These are phyloP conservation scores for Sphaeridia pumilis DNA, from an alignment of 2,888 invertebrate species.

Conservation along the genomic window DNA sequence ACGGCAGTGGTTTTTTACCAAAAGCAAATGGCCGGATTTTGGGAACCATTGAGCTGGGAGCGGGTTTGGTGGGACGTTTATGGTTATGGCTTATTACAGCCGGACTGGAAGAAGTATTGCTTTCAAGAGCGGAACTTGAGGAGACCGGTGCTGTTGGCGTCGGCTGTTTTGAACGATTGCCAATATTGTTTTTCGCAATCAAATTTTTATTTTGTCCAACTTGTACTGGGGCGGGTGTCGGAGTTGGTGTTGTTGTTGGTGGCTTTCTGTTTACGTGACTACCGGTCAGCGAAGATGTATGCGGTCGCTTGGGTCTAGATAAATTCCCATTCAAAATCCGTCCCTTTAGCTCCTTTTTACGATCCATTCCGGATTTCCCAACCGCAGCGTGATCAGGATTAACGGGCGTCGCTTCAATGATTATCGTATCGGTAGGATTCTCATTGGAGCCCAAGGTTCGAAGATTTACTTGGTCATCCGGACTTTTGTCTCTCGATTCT, in stretches of 20 bases:
- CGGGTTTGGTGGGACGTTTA: not conserved
- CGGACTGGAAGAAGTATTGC: not conserved
- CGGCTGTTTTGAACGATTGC: not conserved
- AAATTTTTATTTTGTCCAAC: not conserved
- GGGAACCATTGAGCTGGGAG: not conserved
- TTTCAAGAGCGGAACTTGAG: not conserved
- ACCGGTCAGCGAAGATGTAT: not conserved
- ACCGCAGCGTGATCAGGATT: not conserved
- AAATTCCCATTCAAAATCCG: not conserved
- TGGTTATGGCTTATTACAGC: not conserved
- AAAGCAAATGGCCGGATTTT: constrained; percentile 7
- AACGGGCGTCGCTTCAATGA: not conserved
- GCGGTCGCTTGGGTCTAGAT: not conserved
- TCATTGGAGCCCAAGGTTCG: not conserved
- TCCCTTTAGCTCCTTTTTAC: constrained; percentile 1
- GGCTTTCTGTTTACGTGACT: not conserved
- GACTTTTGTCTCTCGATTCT: not conserved
- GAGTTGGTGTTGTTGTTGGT: not conserved
- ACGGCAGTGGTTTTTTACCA: too few relatives aligned
- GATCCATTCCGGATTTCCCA: not conserved
- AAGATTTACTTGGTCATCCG: not conserved
- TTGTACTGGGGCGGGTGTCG: not conserved
- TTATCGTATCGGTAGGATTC: not conserved
- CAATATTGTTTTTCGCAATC: too few relatives aligned
- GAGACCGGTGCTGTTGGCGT: too few relatives aligned